Evolutionary conservation across 2,113 vertebrate genomes (phyloP).

Genomic region (Morone saxatilis): DNA sequence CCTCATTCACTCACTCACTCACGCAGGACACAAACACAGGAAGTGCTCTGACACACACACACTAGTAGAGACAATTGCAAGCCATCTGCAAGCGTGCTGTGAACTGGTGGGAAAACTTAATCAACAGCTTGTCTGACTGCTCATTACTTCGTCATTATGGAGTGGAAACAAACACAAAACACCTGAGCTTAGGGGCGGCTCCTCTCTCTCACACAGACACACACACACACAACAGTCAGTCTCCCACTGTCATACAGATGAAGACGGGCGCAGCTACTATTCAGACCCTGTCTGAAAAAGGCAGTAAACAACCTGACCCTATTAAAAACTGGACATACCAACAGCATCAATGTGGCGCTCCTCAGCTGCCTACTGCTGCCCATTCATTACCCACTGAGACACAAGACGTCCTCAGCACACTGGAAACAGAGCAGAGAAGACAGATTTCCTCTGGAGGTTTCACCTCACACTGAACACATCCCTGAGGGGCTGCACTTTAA

Average conservation of each 20-base stretch:
- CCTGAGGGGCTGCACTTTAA: too few relatives aligned
- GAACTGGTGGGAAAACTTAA: conserved; percentile 60
- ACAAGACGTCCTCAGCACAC: background rate
- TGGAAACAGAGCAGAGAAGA: background rate
- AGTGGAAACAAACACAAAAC: conserved; percentile 65
- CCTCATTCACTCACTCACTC: conserved; percentile 27
- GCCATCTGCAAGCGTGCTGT: conserved; percentile 61
- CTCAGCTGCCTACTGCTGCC: background rate
- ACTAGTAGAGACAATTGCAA: conserved; percentile 47
- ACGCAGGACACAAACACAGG: conserved; percentile 30
- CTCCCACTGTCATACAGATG: conserved; percentile 24
- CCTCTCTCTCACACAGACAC: conserved; percentile 20
- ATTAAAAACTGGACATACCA: conserved; percentile 25
- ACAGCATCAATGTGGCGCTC: background rate
- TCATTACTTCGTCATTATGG: conserved; percentile 76
- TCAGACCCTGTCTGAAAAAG: conserved; percentile 13
- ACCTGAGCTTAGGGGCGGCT: conserved; percentile 43
- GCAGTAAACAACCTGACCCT: conserved; percentile 30
- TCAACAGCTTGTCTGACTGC: conserved; percentile 72
- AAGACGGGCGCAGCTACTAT: conserved; percentile 30
- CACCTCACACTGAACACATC: too few relatives aligned
- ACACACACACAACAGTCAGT: background rate
- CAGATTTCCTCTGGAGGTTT: too few relatives aligned
- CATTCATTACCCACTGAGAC: background rate
- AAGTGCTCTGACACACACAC: conserved; percentile 24